Evolutionary conservation across 2,113 vertebrate genomes (phyloP), one percentile per base, ranked within the genome.

Genomic region (Pangasianodon gigas): DNA sequence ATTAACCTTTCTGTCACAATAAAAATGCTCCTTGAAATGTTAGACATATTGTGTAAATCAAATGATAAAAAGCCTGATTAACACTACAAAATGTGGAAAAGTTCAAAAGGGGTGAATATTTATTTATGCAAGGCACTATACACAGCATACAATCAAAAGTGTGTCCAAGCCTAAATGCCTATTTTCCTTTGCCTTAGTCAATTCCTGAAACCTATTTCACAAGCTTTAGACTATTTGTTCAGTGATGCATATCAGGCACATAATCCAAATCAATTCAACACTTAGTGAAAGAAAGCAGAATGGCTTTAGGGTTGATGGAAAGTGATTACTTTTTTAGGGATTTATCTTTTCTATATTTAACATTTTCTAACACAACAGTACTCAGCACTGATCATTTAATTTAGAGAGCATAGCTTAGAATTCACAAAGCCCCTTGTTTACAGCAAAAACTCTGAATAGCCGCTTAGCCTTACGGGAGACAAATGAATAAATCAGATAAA

Each of bases 331-430:
- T 60, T 62, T 58, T 62, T 14, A 26, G 9, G 37, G 56, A 84
- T 62, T 84, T 84, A 26, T 84, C 82, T 84, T 14, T 84, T 60
- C 56, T 84, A 84, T 84, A 84, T 84, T 84, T 84, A 84, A 69
- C 84, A 69, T 85, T 69, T 67, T 51, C 44, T 19, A 67, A 67
- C 44, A 85, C 60, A 48, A 51, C 60, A 18, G 26, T 65, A 69
- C 84, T 69, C 60, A 13, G 19, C 10, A 0, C 44, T 67, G 62
- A 85, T 65, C 84, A 9, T 65, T 48, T 85, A 44, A 85, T 85
- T 85, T 67, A n/a, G 6, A 67, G 13, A 65, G 41, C 11, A 29
- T 44, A 46, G 37, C 84, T 69, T 85, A 19, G 44, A 48, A n/a
- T 10, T 48, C 84, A 69, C 44, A 67, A 69, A 85, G 60, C 84